Evolutionary conservation across 2,113 vertebrate genomes (phyloP), one percentile per base, ranked within the genome.

Genomic region (Hippocampus barbouri): DNA sequence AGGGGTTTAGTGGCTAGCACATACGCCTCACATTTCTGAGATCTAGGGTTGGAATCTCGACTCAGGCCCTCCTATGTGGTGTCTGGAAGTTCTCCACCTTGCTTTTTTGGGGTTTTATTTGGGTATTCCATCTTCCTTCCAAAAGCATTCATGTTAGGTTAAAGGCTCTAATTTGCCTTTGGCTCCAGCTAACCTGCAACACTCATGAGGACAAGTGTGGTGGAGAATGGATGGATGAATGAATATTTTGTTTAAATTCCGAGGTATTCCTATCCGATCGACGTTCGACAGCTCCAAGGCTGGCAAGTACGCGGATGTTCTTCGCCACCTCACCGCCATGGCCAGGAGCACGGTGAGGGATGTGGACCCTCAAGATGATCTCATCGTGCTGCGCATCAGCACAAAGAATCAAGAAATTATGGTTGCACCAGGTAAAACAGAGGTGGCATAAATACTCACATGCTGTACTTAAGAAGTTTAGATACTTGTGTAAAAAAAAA

Each of bases 321-420:
- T 97, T 51, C 90, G 92, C 38, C 90, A 93, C 56, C 92, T 96
- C 38, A 88, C 92, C 0, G 77, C 83, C 85, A 89, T 91, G 75
- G 91, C 91, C 0, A 93, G 82, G 83, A 94, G 91, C 73, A 89
- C 92, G 0, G 93, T 96, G 49, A 88, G 95, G 64, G 93, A 94
- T 6, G 88, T 93, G 2, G 95, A 97, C 74, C 96, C 94, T 68
- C 93, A 97, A 81, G 95, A 95, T 8, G 92, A 96, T 79, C 90
- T 96, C 8, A 94, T 86, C 38, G 93, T 93, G 63, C 87, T 96
- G 4, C 91, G 93, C 54, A 91, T 97, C 70, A 91, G 93, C 80
- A 92, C 94, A 70, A 95, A 95, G 89, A 96, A 95, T 77, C 89
- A 95, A 0, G 88, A 96, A 34, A 57, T 69, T 53, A 56, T 69